Conservation (phyloP, 2,888 invertebrate genomes). For the Thumatha senex region DNA sequence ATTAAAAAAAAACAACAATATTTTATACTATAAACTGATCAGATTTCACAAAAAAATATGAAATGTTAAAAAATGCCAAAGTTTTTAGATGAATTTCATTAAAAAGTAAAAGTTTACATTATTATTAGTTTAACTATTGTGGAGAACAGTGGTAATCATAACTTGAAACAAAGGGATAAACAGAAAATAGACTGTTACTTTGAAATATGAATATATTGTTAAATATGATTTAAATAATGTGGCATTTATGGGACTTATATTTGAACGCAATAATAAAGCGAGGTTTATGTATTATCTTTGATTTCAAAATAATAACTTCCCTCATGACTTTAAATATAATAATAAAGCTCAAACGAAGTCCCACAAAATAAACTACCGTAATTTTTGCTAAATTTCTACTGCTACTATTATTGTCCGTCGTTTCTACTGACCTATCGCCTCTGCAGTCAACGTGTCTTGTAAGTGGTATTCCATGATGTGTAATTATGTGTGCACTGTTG, state of each 20-base stretch:
- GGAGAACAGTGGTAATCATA: no score
- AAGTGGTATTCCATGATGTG: conserved; percentile 67
- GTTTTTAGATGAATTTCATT: no score
- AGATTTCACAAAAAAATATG: no score
- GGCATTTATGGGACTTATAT: conserved; percentile 20
- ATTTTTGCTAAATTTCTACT: conserved; percentile 6
- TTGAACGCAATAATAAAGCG: no score
- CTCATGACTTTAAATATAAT: no score
- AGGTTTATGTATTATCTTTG: no score
- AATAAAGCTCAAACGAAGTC: conserved; percentile 5
- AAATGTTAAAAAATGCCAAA: no score
- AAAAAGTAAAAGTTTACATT: no score
- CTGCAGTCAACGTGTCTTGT: conserved; percentile 64
- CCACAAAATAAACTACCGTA: conserved; percentile 21
- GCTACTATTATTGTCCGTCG: conserved; percentile 37
- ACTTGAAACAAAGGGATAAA: neutral
- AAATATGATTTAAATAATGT: neutral
- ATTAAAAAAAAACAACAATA: no score
- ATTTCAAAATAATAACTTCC: no score
- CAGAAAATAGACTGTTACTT: neutral
- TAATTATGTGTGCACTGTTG: conserved; percentile 35
- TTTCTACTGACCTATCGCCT: conserved; percentile 75
- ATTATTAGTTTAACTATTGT: no score
- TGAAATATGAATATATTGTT: neutral
- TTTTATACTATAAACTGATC: no score